Evolutionary conservation across 2,888 invertebrate genomes (phyloP).

Genomic region (Fabriciana adippe): DNA sequence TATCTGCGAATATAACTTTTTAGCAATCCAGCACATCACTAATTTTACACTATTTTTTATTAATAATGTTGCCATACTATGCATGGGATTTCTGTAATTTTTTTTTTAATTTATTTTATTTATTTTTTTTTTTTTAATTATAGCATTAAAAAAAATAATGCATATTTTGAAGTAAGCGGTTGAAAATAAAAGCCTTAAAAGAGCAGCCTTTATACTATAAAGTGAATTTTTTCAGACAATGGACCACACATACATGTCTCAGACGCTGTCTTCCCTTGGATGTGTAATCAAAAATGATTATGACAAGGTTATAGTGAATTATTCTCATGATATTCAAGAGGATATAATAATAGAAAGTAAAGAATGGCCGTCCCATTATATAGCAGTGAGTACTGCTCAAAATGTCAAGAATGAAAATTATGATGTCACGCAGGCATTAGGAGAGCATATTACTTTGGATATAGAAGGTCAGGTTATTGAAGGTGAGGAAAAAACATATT

Average conservation of each 20-base stretch:
- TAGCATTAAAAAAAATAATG: too few relatives aligned
- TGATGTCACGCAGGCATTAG: slow-evolving; percentile 55
- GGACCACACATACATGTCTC: slow-evolving; percentile 73
- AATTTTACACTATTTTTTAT: too few relatives aligned
- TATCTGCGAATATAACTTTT: too few relatives aligned
- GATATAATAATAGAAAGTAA: slow-evolving; percentile 23
- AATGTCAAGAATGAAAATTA: slow-evolving; percentile 61
- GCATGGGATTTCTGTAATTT: too few relatives aligned
- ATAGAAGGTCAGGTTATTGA: slow-evolving; percentile 61
- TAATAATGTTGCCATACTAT: too few relatives aligned
- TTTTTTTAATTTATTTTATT: too few relatives aligned
- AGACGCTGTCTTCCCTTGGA: slow-evolving; percentile 62
- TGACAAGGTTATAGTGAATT: slow-evolving; percentile 69
- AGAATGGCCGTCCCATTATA: slow-evolving; percentile 54
- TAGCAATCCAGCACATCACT: too few relatives aligned
- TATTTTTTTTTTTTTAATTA: too few relatives aligned
- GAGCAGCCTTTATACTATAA: too few relatives aligned
- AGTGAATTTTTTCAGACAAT: slow-evolving; percentile 49
- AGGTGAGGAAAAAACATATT: slow-evolving; percentile 47
- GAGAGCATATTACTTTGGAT: slow-evolving; percentile 59
- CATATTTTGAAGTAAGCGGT: too few relatives aligned
- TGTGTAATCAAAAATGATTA: slow-evolving; percentile 58
- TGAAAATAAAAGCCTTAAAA: too few relatives aligned
- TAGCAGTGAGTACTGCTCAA: slow-evolving; percentile 46
- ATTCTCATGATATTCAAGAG: slow-evolving; percentile 41